These are phyloP conservation scores for Amaurobius ferox DNA, from an alignment of 2,888 invertebrate genomes.

Conservation along the genomic window DNA sequence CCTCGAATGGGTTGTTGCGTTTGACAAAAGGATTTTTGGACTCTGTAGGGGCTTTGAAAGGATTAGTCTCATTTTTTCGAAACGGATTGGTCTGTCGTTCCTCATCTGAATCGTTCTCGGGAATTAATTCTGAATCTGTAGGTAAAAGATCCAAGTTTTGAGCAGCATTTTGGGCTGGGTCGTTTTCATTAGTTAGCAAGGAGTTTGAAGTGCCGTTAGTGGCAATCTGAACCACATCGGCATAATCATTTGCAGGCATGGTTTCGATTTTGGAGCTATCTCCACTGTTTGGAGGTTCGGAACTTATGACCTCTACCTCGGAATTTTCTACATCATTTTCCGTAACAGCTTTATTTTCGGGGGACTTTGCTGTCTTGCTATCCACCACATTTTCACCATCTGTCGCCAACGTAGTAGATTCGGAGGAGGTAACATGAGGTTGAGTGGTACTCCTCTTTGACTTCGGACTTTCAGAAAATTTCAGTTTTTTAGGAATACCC, in stretches of 20 bases:
- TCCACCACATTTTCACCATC: background rate
- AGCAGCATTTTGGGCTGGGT: no score
- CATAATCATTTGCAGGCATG: no score
- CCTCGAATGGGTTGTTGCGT: conserved; percentile 27
- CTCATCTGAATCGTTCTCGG: background rate
- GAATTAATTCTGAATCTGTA: no score
- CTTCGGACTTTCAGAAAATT: conserved; percentile 3
- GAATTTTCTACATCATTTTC: background rate
- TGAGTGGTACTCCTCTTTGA: background rate
- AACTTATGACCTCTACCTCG: background rate
- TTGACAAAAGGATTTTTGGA: conserved; percentile 24
- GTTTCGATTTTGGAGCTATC: background rate
- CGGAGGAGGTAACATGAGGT: background rate
- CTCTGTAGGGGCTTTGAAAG: conserved; percentile 16
- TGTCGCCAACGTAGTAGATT: background rate
- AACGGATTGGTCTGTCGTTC: conserved; percentile 15
- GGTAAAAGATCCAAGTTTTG: no score
- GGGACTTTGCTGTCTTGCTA: no score
- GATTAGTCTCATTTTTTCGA: conserved; percentile 18
- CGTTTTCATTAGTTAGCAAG: no score
- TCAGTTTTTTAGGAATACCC: background rate
- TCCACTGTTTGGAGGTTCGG: background rate
- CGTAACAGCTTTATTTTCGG: no score
- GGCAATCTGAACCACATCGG: no score
- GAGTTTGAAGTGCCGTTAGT: no score